Evolutionary conservation across 2,797 vertebrate species (phyloP).

Genomic region (Kryptopterus vitreolus): DNA sequence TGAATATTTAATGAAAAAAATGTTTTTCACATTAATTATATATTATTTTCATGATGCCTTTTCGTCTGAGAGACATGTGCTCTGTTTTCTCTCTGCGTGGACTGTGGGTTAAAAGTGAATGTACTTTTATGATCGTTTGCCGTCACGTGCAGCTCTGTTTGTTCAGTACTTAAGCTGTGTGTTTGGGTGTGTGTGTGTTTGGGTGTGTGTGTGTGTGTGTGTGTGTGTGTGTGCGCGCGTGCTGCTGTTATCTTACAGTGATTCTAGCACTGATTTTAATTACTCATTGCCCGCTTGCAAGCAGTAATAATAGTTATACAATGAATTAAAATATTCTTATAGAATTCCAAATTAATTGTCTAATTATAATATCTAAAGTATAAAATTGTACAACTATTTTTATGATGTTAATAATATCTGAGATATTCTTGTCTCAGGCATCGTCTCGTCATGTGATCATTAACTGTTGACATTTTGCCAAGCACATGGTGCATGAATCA

Average conservation of each 20-base stretch:
- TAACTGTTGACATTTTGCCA: not conserved
- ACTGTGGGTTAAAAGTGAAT: constrained; percentile 40
- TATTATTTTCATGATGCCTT: too few relatives aligned
- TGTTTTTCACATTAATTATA: too few relatives aligned
- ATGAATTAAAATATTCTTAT: too few relatives aligned
- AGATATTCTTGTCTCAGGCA: not conserved
- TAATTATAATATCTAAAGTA: too few relatives aligned
- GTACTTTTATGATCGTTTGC: constrained; percentile 49
- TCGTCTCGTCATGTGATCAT: not conserved
- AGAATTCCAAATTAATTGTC: too few relatives aligned
- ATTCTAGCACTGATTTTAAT: not conserved
- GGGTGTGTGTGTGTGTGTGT: not conserved
- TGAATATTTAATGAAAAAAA: too few relatives aligned
- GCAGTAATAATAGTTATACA: too few relatives aligned
- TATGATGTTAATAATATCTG: not conserved
- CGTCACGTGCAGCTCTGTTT: constrained; percentile 56
- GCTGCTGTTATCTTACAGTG: not conserved
- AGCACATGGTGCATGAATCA: not conserved
- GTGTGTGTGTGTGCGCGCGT: not conserved
- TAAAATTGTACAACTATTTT: not conserved
- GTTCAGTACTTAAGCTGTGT: constrained; percentile 45
- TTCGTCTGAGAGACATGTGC: too few relatives aligned
- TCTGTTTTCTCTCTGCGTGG: constrained; percentile 33
- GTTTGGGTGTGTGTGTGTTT: constrained; percentile 2
- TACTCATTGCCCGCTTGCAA: not conserved